A percentile compares a stretch with the other conserved stretches of the same genome.
Evolutionary conservation across 2,888 invertebrate species (phyloP).

Genomic region (Sympetrum striolatum): DNA sequence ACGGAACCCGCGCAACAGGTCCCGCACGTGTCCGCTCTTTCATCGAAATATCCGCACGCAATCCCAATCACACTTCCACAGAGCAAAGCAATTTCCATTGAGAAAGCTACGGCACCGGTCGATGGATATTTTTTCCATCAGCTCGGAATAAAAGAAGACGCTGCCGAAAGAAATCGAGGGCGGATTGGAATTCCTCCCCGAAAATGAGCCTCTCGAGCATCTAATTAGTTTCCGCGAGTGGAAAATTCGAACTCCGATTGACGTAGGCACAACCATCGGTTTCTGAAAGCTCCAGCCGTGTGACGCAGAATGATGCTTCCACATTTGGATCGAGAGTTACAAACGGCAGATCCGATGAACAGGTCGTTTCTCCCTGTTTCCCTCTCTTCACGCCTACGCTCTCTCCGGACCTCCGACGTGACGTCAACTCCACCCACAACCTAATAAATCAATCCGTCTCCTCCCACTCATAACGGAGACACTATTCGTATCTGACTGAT

Average conservation of each 20-base stretch:
- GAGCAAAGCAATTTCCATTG: no score
- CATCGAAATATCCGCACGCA: no score
- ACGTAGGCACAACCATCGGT: neutral
- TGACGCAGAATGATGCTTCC: neutral
- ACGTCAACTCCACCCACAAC: slow-evolving; percentile 12
- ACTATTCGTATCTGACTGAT: neutral
- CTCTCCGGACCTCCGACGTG: neutral
- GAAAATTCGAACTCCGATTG: neutral
- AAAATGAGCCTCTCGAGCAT: neutral
- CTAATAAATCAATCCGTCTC: slow-evolving; percentile 22
- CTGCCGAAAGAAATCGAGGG: neutral
- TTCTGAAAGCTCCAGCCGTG: neutral
- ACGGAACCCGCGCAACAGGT: no score
- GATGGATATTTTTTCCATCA: no score
- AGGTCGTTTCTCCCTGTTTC: neutral
- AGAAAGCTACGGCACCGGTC: no score
- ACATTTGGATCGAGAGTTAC: neutral
- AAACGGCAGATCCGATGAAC: neutral
- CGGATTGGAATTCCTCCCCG: no score
- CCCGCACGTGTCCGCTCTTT: no score
- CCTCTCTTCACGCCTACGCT: neutral
- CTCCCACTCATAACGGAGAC: neutral
- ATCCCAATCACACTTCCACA: no score
- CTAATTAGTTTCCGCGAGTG: neutral
- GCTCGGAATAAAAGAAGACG: neutral